Percentiles rank a stretch among this genome's conserved stretches.
Evolutionary conservation across 2,797 vertebrate genomes (phyloP).

Genomic region (Alcedo quadribrachys): DNA sequence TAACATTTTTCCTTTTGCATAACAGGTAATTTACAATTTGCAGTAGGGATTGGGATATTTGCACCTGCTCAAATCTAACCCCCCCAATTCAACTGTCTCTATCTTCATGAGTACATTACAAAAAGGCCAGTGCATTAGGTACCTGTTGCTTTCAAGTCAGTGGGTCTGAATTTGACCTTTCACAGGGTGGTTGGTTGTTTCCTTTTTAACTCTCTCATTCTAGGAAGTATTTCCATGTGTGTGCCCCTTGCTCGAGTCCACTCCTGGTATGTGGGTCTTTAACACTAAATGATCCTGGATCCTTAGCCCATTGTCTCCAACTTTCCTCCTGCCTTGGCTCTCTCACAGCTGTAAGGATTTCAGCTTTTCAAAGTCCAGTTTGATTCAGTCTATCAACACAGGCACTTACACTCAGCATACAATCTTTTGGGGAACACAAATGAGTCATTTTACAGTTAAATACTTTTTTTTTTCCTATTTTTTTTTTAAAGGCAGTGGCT

Average conservation of each 20-base stretch:
- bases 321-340: not conserved
- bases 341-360: not conserved
- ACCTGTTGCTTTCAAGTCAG: not conserved
- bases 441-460: slow-evolving; percentile 21
- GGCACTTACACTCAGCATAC: not conserved
- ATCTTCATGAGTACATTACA: not conserved
- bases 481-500: slow-evolving; percentile 18
- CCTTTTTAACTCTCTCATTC: not conserved
- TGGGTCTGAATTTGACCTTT: not conserved
- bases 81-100: not conserved
- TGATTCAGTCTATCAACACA: not conserved
- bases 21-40: not conserved
- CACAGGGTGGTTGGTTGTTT: not conserved
- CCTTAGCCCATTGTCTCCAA: not conserved
- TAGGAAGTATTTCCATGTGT: not conserved
- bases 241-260: not conserved
- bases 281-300: not conserved
- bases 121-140: not conserved
- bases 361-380: not conserved
- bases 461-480: slow-evolving; percentile 1
- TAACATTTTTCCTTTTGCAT: not conserved
- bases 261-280: not conserved
- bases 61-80: not conserved
- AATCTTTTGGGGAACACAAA: not conserved
- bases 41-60: not conserved